Base-by-base conservation (phyloP, 2,888 invertebrate genomes). In the Asteroscopus sphinx region DNA sequence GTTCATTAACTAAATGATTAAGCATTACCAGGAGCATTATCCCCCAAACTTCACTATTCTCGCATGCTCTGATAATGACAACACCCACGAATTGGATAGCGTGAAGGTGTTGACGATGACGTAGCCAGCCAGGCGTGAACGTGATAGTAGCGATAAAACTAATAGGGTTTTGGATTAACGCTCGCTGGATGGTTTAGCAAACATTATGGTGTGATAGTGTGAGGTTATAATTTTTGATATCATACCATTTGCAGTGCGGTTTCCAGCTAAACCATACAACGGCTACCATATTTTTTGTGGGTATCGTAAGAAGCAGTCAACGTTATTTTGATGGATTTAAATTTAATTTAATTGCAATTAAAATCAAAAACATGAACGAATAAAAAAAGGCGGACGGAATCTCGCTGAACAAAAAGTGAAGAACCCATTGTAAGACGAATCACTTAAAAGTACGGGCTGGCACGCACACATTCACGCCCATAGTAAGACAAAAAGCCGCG, bases 141-240 rank as follows among this genome's bases (percentile, higher is more conserved):
- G 73, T 71, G 86, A 87, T 88, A 85, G 75, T 81, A 76, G 68
- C 73, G 87, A 87, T 87, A 87, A 86, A 80, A 81, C 76, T 86
- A 87, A 87, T 87, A 82, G 84, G 80, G 73, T 82, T 84, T 79
- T 60, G 80, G 76, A 79, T 83, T 83, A 79, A 77, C 79, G 69
- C 66, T 45, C 56, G 64, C 72, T 76, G 73, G 76, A 79, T 68
- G 55, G 57, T 62, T 59, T 58, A 17, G 54, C 30, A 49, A 59
- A 60, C 44, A 68, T 63, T 36, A 12, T 44, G 48, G 13, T n/a
- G 6, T 33, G 13, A 13, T 33, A 13, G 4, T 21, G 21, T 21
- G 6, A 1, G 21, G 21, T 1, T 21, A 21, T 21, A 9, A 28
- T 1, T 28, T 28, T 28, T 9, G 1, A 1, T 9, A 28, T 28